Base-by-base conservation (phyloP, 2,113 vertebrate species). In the Lepidothrix coronata region DNA sequence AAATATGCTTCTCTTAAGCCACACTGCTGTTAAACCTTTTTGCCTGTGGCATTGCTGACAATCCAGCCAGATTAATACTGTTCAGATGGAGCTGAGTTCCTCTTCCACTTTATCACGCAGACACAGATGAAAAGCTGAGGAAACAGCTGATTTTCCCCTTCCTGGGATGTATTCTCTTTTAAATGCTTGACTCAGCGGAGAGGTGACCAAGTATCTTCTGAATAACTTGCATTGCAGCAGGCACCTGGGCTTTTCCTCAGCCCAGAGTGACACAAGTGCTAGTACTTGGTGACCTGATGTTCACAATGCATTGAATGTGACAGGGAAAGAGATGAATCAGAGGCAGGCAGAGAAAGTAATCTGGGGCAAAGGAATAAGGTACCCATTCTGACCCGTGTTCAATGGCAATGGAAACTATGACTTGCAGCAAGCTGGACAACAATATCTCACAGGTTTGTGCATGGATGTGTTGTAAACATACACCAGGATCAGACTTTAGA, bases 121-220 rank as follows among this genome's bases (percentile, higher is more conserved):
- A 62, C 68, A 92, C 61, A 51, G 48, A 66, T 25, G 59, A 96
- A 95, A 96, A 57, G 70, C 89, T 76, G 65, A 93, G 57, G 37
- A 85, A 96, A 93, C 58, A 91, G 85, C 55, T 91, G 85, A 96
- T 91, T 52, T 89, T 52, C 41, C 87, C 72, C 57, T 90, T 87
- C 73, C 85, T 91, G 48, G 90, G 75, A 77, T 71, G 54, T 61
- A 68, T 81, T 89, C 55, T 74, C 41, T 82, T 80, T 82, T 62
- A 87, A 96, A 77, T 4, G 12, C 59, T 96, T 93, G 70, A 91
- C 66, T 96, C 91, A 96, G 79, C 81, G 48, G 72, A 96, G 81
- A 91, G 58, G 61, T 89, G 88, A 62, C 95, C 93, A 90, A 86
- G 81, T 80, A 41, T 68, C 46, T 82, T 54, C 76, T 44, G 48